A percentile compares a stretch with the other conserved stretches of the same genome.
Evolutionary conservation across 2,797 vertebrate species (phyloP).

Genomic region (Poecilia gillii): DNA sequence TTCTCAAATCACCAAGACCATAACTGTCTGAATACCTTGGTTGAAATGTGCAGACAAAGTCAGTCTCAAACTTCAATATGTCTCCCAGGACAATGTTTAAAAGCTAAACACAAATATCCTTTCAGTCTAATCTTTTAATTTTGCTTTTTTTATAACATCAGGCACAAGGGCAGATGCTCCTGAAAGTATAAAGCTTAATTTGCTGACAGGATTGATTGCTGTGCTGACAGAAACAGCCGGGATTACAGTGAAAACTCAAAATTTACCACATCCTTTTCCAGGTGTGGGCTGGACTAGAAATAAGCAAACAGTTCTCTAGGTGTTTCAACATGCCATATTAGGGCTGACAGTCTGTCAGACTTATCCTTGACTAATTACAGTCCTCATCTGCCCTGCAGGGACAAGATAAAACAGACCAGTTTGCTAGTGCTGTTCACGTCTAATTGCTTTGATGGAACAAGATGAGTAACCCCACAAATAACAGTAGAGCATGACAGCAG

Average conservation of each 20-base stretch:
- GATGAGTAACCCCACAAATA: slow-evolving; percentile 62
- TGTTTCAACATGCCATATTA: slow-evolving; percentile 50
- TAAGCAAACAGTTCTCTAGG: slow-evolving; percentile 37
- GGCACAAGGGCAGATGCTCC: slow-evolving; percentile 5
- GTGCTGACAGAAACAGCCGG: slow-evolving; percentile 58
- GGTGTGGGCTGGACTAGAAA: slow-evolving; percentile 43
- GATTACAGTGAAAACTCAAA: slow-evolving; percentile 56
- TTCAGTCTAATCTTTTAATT: slow-evolving; percentile 49
- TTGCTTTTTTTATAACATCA: slow-evolving; percentile 13
- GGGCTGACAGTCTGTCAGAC: slow-evolving; percentile 66
- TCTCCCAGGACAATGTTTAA: slow-evolving; percentile 7
- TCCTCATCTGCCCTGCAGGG: slow-evolving; percentile 45
- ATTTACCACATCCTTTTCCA: slow-evolving; percentile 57
- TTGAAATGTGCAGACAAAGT: slow-evolving; percentile 1
- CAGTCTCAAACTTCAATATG: slow-evolving; percentile 4
- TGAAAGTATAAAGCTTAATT: slow-evolving; percentile 43
- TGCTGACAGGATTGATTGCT: slow-evolving; percentile 55
- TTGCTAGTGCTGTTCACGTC: slow-evolving; percentile 55
- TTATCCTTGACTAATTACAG: slow-evolving; percentile 68
- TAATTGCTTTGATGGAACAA: slow-evolving; percentile 73
- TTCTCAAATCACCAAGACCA: neutral
- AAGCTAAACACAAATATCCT: slow-evolving; percentile 21
- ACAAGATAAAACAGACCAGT: slow-evolving; percentile 29
- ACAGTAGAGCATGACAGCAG: slow-evolving; percentile 66
- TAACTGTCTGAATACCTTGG: neutral